These are phyloP conservation scores for Drosophila neonasuta DNA, from an alignment of 2,888 invertebrate genomes.

Conservation along the genomic window DNA sequence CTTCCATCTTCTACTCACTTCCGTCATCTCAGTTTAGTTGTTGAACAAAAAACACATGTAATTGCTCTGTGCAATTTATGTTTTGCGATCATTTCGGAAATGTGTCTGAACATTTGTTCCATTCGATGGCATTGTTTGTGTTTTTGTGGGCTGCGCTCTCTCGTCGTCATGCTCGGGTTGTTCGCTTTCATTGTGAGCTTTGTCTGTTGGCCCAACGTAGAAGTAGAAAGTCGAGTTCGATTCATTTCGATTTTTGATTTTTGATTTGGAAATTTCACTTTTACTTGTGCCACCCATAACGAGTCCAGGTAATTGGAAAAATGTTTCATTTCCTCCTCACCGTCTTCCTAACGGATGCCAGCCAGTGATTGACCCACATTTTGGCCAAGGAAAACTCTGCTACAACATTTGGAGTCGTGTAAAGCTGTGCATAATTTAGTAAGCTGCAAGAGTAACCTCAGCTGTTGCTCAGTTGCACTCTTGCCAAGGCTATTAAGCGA, in stretches of 20 bases:
- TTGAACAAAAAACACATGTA: conserved; percentile 27
- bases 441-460: conserved; percentile 6
- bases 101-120: conserved; percentile 32
- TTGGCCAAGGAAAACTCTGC: conserved; percentile 22
- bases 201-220: conserved; percentile 20
- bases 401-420: not conserved
- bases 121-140: conserved; percentile 9
- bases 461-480: conserved; percentile 10
- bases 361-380: conserved; percentile 35
- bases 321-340: conserved; percentile 25
- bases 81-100: conserved; percentile 18
- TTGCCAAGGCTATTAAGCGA: conserved; percentile 12
- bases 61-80: conserved; percentile 36
- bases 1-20: conserved; percentile 26
- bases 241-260: conserved; percentile 39
- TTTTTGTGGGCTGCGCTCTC: conserved; percentile 2
- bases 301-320: conserved; percentile 32
- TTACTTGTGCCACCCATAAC: conserved; percentile 20
- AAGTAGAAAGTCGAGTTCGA: conserved; percentile 57
- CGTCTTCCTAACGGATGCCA: not conserved
- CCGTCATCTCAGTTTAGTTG: conserved; percentile 30
- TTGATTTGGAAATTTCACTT: conserved; percentile 44
- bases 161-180: conserved; percentile 54
- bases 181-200: conserved; percentile 50
- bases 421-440: conserved; percentile 13